Conservation (phyloP, 2,888 invertebrate species). For the Theristus sp. region DNA sequence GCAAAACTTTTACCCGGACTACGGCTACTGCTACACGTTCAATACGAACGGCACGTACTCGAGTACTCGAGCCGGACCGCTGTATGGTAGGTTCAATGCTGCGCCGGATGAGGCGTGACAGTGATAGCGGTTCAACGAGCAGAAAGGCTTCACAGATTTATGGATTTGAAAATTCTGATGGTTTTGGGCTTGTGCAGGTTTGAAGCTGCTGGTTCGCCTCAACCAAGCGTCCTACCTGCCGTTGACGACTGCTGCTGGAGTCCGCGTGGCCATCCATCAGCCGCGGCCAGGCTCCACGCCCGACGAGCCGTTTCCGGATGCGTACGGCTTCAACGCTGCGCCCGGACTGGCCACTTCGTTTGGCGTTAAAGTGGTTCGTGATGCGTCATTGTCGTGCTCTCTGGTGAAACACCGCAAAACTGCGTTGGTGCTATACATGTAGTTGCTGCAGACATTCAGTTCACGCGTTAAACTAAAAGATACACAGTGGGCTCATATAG, state of each 20-base stretch:
- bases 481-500: too few species aligned
- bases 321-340: slow-evolving; percentile 23
- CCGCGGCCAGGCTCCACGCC: not conserved
- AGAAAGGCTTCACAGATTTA: not conserved
- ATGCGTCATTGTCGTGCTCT: not conserved
- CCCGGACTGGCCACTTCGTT: slow-evolving; percentile 24
- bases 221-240: not conserved
- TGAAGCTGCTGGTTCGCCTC: not conserved
- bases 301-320: slow-evolving; percentile 17
- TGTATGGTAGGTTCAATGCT: not conserved
- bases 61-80: not conserved
- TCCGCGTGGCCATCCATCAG: slow-evolving; percentile 7
- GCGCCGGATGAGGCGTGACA: too few species aligned
- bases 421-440: too few species aligned
- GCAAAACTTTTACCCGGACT: not conserved
- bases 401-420: too few species aligned
- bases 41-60: not conserved
- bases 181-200: not conserved
- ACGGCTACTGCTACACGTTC: not conserved
- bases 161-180: not conserved
- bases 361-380: slow-evolving; percentile 21
- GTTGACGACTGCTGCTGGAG: not conserved
- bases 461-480: too few species aligned
- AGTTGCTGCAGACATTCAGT: too few species aligned
- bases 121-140: not conserved